A percentile compares a stretch with the other conserved stretches of the same genome.
phyloP scores from a whole-genome alignment of 2,888 invertebrate genomes.

The Luperina nickerlii region DNA sequence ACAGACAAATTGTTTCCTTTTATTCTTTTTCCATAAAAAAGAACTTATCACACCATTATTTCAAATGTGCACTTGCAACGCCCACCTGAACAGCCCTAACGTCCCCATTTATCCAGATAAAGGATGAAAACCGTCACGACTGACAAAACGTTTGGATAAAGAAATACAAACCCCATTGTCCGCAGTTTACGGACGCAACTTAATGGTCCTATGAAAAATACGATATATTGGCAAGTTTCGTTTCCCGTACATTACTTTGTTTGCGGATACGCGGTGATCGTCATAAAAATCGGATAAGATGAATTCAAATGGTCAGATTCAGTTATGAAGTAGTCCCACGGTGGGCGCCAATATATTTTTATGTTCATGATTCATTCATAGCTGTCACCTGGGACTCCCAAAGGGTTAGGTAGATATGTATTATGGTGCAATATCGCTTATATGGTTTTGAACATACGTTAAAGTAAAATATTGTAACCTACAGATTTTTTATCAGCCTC shows the following conservation, averaged over 20 bases:
- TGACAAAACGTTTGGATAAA: conserved; percentile 48
- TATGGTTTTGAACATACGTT: neutral
- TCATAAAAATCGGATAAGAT: conserved; percentile 52
- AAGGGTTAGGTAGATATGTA: conserved; percentile 9
- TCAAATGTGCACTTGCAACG: conserved; percentile 39
- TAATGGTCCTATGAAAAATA: conserved; percentile 48
- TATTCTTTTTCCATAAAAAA: conserved; percentile 6
- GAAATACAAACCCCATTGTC: conserved; percentile 48
- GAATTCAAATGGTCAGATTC: conserved; percentile 47
- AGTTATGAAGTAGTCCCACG: conserved; percentile 44
- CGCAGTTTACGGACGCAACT: conserved; percentile 45
- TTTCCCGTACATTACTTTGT: conserved; percentile 51
- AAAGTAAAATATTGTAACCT: neutral
- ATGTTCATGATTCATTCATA: conserved; percentile 56
- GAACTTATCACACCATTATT: conserved; percentile 39
- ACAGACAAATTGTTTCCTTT: conserved; percentile 11
- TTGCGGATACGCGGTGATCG: conserved; percentile 47
- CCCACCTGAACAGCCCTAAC: conserved; percentile 13
- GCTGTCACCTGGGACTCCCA: conserved; percentile 43
- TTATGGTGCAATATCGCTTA: neutral
- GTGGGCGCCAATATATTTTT: conserved; percentile 59
- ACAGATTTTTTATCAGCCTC: neutral
- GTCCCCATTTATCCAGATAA: conserved; percentile 47
- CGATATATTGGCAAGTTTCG: conserved; percentile 53
- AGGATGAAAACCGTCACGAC: conserved; percentile 41